These are phyloP conservation scores for Oscheius myriophilus DNA, from an alignment of 2,888 invertebrate species.

Conservation along the genomic window DNA sequence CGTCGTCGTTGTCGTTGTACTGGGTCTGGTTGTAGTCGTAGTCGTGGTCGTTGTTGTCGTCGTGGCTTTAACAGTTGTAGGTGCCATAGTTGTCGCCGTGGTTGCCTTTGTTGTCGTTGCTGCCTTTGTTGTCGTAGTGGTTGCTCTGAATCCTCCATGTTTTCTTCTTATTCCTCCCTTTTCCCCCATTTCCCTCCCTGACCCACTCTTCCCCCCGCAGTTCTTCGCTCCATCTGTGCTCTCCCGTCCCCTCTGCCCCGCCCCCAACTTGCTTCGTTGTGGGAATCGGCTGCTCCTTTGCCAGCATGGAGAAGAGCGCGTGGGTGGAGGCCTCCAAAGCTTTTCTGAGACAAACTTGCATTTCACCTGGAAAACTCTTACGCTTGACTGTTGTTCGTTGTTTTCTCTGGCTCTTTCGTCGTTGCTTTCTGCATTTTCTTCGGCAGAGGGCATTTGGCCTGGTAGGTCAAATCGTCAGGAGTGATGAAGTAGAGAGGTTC, in stretches of 20 bases:
- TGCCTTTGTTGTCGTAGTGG: conserved; percentile 8
- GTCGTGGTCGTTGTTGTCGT: not conserved
- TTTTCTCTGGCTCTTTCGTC: not conserved
- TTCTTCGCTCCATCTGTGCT: too few relatives aligned
- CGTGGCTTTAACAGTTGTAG: not conserved
- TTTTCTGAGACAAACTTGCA: conserved; percentile 30
- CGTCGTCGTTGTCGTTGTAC: conserved; percentile 8
- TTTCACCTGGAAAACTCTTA: not conserved
- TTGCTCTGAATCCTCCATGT: not conserved
- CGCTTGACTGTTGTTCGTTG: not conserved
- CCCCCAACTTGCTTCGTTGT: conserved; percentile 31
- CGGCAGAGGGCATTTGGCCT: conserved; percentile 62
- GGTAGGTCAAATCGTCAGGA: conserved; percentile 69
- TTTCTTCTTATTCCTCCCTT: not conserved
- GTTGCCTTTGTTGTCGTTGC: too few relatives aligned
- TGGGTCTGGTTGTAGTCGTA: not conserved
- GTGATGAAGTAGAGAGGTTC: conserved; percentile 71
- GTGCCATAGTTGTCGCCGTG: not conserved
- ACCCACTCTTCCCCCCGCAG: too few relatives aligned
- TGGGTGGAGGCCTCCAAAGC: conserved; percentile 57
- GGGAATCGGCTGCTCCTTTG: conserved; percentile 35
- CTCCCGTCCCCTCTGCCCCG: conserved; percentile 9
- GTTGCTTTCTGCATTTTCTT: not conserved
- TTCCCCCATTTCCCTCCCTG: too few relatives aligned
- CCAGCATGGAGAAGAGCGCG: conserved; percentile 55